A percentile compares a stretch with the other conserved stretches of the same genome.
Conservation (phyloP, 1,140 invertebrate genomes). For the Lordiphosa collinella region DNA sequence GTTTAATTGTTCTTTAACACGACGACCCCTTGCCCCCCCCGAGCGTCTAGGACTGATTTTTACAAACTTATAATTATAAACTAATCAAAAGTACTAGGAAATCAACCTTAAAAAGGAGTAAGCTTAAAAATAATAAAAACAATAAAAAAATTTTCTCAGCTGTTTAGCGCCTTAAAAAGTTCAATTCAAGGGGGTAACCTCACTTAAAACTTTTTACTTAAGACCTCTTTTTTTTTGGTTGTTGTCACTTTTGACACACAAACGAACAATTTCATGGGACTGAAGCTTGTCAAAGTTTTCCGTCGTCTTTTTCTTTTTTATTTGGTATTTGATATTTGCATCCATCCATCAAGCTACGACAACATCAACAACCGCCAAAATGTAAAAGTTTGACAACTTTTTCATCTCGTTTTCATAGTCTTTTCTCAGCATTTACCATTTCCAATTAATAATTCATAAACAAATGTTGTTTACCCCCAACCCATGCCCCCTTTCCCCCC, state of each 20-base stretch:
- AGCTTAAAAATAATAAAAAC: too few species aligned
- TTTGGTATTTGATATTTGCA: slow-evolving; percentile 32
- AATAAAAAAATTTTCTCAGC: too few species aligned
- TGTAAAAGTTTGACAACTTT: slow-evolving; percentile 51
- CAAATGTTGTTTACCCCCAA: slow-evolving; percentile 9
- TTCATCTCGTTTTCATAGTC: background rate
- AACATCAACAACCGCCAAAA: slow-evolving; percentile 21
- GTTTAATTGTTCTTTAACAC: too few species aligned
- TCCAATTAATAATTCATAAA: slow-evolving; percentile 62
- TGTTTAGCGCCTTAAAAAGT: too few species aligned
- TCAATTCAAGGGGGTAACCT: background rate
- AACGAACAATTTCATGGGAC: slow-evolving; percentile 7
- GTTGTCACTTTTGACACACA: slow-evolving; percentile 9
- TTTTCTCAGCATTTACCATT: slow-evolving; percentile 24
- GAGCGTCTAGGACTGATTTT: too few species aligned
- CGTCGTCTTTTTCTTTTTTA: background rate
- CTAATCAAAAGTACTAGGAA: too few species aligned
- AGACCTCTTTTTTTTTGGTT: slow-evolving; percentile 2
- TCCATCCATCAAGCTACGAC: slow-evolving; percentile 24
- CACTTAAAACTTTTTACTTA: slow-evolving; percentile 9
- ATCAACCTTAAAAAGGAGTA: too few species aligned
- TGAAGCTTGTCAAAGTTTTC: slow-evolving; percentile 7
- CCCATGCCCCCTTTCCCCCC: background rate
- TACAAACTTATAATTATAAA: too few species aligned
- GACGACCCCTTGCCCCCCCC: too few species aligned